A percentile compares a stretch with the other conserved stretches of the same genome.
These are phyloP conservation scores for Corythaeola cristata DNA, from an alignment of 2,113 vertebrate genomes.

Conservation along the genomic window DNA sequence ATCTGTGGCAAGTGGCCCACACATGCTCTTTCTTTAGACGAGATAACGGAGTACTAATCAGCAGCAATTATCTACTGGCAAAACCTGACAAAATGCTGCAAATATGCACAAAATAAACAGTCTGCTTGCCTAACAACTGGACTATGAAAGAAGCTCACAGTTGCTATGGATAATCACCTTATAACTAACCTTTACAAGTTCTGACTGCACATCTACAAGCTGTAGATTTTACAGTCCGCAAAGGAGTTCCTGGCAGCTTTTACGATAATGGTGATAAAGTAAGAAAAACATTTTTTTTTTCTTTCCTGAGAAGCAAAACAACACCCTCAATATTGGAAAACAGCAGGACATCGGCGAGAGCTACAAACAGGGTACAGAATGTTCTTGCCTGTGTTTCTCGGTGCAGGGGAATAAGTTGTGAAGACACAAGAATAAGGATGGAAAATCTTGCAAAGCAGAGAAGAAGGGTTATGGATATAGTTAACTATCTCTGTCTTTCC, in stretches of 20 bases:
- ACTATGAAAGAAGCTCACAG: not conserved
- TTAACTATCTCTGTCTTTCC: not conserved
- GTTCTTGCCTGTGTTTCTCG: not conserved
- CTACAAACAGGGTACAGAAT: not conserved
- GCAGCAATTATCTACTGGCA: not conserved
- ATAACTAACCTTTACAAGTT: not conserved
- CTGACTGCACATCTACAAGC: not conserved
- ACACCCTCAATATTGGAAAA: not conserved
- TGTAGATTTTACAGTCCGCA: not conserved
- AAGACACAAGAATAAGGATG: not conserved
- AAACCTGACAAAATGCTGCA: not conserved
- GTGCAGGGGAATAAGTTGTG: not conserved
- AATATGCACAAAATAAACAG: not conserved
- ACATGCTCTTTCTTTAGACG: not conserved
- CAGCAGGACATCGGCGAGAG: not conserved
- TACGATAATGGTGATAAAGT: not conserved
- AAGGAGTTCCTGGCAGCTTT: not conserved
- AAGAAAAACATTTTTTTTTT: not conserved
- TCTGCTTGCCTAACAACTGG: not conserved
- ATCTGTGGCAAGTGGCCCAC: not conserved
- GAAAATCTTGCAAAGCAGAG: not conserved
- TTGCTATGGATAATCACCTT: not conserved
- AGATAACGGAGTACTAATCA: not conserved
- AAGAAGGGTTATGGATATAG: not conserved
- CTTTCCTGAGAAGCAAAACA: not conserved